Percentiles rank a stretch among this genome's conserved stretches.
These are phyloP conservation scores for Microtus pennsylvanicus DNA, from an alignment of 2,113 vertebrate species.

Conservation along the genomic window DNA sequence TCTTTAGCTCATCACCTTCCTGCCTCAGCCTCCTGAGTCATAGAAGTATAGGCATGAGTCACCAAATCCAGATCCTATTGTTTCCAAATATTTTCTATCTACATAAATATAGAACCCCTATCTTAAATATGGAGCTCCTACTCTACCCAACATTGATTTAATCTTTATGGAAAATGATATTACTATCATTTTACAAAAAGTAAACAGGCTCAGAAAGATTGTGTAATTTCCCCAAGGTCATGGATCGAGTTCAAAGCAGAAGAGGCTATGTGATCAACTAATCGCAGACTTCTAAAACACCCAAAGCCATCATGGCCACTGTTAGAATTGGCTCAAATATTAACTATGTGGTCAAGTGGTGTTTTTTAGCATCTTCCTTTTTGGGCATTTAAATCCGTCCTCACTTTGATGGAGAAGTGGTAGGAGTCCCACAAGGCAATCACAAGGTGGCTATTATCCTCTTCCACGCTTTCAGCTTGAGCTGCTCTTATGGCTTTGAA, in stretches of 20 bases:
- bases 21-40: not conserved
- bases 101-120: not conserved
- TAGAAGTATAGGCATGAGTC: not conserved
- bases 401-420: not conserved
- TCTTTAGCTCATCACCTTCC: not conserved
- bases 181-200: not conserved
- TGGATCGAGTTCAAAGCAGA: not conserved
- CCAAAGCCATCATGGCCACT: not conserved
- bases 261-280: not conserved
- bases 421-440: not conserved
- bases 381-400: not conserved
- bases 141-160: not conserved
- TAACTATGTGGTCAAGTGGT: not conserved
- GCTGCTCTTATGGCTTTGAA: slow-evolving; percentile 49
- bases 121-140: not conserved
- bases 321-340: not conserved
- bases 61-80: not conserved
- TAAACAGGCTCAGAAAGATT: not conserved
- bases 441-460: not conserved
- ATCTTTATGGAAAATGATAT: not conserved
- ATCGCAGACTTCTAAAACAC: not conserved
- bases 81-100: not conserved
- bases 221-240: not conserved
- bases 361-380: not conserved
- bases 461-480: not conserved